Base-by-base conservation (phyloP, 2,113 vertebrate genomes). In the Lophura nycthemera region DNA sequence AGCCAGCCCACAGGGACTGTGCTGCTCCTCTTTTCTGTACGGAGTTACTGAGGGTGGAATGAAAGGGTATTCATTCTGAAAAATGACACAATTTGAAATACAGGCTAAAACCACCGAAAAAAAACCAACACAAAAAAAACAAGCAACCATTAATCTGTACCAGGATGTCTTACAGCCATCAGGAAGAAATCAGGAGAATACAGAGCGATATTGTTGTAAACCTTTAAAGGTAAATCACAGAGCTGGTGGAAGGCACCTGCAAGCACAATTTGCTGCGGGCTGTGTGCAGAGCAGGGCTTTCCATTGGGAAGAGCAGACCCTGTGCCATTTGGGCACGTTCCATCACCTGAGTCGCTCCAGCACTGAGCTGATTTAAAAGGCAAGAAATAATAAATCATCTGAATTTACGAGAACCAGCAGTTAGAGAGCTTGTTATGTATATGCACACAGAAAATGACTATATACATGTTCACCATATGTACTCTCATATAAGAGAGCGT, bases 241-340 rank as follows among this genome's bases (percentile, higher is more conserved):
- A 22, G 65, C 11, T 78, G 61, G 43, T 75, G 61, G 42, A 86
- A 84, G 52, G 75, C 90, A 94, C 88, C 73, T 88, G 73, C 88
- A 86, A 70, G 27, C 75, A 84, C 61, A 60, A 18, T 69, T 78
- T 78, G 70, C 77, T 88, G 83, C 38, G 52, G 80, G 80, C 65
- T 81, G 60, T 72, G 56, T 86, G 61, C 32, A 79, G 52, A 30
- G 91, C 32, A 24, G 3, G 3, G 48, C 57, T 93, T 85, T 91
- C 78, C 71, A 73, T 65, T 32, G 63, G 21, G 29, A 71, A 21
- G 48, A 67, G 56, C 83, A 93, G 86, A 86, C 57, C 34, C 47
- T 42, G 19, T 83, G 88, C 77, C 77, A 56, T 78, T 86, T 88
- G 30, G 56, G 50, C 18, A 6, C 11, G 13, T 78, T 74, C 75